phyloP scores from a whole-genome alignment of 2,113 vertebrate genomes.

The Podarcis muralis region DNA sequence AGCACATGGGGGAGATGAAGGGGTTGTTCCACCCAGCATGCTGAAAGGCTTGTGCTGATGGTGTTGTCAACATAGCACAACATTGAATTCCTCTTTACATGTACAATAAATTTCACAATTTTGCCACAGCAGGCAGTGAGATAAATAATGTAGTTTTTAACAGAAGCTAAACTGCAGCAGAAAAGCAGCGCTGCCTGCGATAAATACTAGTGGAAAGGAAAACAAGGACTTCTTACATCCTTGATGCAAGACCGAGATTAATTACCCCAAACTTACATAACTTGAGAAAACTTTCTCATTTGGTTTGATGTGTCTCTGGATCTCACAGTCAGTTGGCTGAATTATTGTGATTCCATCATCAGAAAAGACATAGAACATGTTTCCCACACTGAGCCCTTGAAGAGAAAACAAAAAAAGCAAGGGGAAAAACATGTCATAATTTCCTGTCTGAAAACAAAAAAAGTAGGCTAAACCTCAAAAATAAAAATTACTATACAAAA shows the following conservation, averaged over 20 bases:
- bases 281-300: slow-evolving; percentile 88
- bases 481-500: slow-evolving; percentile 17
- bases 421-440: neutral
- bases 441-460: neutral
- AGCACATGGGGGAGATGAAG: no score
- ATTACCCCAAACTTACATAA: slow-evolving; percentile 80
- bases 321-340: slow-evolving; percentile 91
- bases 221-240: no score
- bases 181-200: no score
- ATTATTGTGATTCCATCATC: slow-evolving; percentile 88
- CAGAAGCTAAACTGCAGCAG: no score
- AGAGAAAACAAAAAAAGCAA: slow-evolving; percentile 49
- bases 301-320: slow-evolving; percentile 86
- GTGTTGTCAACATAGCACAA: no score
- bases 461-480: slow-evolving; percentile 4
- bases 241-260: neutral
- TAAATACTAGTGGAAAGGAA: no score
- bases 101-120: no score
- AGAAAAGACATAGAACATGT: slow-evolving; percentile 96
- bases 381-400: slow-evolving; percentile 91
- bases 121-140: no score
- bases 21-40: no score
- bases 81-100: no score
- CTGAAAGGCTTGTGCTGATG: no score
- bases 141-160: no score